A percentile compares a stretch with the other conserved stretches of the same genome.
These are phyloP conservation scores for Heteronetta atricapilla DNA, from an alignment of 2,113 vertebrate genomes.

Conservation along the genomic window DNA sequence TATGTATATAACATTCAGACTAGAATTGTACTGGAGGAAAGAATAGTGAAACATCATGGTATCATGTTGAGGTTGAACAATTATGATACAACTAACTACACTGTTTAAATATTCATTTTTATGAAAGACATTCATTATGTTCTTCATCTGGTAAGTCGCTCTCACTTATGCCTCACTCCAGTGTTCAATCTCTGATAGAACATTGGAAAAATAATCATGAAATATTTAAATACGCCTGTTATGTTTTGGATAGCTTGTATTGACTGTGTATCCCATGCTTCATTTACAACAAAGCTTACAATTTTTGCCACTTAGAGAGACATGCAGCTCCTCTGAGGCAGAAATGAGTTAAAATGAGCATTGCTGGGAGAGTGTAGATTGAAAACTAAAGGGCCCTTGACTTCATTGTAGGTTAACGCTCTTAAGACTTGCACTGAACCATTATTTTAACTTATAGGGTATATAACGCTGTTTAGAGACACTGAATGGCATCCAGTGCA, in stretches of 20 bases:
- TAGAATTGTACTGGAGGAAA: not conserved
- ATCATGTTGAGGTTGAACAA: conserved; percentile 12
- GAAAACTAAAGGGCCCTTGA: not conserved
- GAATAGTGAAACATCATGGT: not conserved
- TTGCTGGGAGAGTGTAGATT: not conserved
- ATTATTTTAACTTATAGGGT: not conserved
- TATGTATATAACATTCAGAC: not conserved
- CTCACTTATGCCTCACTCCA: conserved; percentile 38
- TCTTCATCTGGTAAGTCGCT: conserved; percentile 39
- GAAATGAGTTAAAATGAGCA: not conserved
- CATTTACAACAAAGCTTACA: not conserved
- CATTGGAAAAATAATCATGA: conserved; percentile 42
- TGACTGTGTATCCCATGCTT: conserved; percentile 3
- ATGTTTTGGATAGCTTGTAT: conserved; percentile 22
- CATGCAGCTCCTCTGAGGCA: not conserved
- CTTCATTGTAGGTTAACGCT: not conserved
- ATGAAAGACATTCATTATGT: conserved; percentile 50
- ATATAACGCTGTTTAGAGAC: not conserved
- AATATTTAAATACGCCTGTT: conserved; percentile 59
- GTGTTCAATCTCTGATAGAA: not conserved
- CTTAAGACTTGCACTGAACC: not conserved
- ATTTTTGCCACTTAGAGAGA: not conserved
- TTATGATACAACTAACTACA: conserved; percentile 27
- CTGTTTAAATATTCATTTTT: conserved; percentile 64
- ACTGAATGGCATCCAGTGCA: not conserved